Evolutionary conservation across 2,888 invertebrate genomes (phyloP).

Genomic region (Agapetus fuscipes): DNA sequence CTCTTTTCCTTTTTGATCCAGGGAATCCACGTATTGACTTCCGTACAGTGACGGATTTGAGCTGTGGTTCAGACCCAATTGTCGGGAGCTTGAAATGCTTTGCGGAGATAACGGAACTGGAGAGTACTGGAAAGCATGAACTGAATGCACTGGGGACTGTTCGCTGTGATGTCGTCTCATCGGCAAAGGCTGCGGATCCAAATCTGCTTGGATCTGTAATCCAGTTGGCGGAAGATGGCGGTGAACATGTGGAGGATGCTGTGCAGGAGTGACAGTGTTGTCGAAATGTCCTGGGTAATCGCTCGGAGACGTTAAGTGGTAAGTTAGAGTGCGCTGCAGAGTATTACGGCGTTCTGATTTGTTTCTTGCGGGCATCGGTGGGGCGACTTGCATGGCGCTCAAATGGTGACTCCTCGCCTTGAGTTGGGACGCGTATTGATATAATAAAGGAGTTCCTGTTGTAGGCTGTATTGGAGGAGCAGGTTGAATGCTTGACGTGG

Average conservation of each 20-base stretch:
- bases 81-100: not conserved
- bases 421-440: constrained; percentile 43
- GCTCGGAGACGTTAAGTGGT: constrained; percentile 42
- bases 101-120: constrained; percentile 1
- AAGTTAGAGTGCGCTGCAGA: constrained; percentile 42
- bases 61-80: not conserved
- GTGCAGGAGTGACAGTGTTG: not conserved
- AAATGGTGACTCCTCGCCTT: constrained; percentile 42
- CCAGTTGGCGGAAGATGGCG: not conserved
- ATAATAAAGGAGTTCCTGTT: constrained; percentile 39
- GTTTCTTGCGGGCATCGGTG: constrained; percentile 33
- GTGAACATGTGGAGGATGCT: not conserved
- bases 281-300: not conserved
- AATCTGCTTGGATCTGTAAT: not conserved
- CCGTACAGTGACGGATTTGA: constrained; percentile 5
- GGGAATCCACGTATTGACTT: constrained; percentile 4
- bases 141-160: constrained; percentile 1
- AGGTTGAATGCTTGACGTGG: constrained; percentile 29
- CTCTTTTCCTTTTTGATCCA: constrained; percentile 40
- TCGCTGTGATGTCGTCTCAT: constrained; percentile 2
- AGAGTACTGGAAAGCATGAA: constrained; percentile 1
- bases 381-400: constrained; percentile 32
- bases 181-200: not conserved
- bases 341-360: constrained; percentile 32
- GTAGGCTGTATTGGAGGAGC: constrained; percentile 24